phyloP scores from a whole-genome alignment of 2,797 vertebrate species.

The Oryzias sinensis region DNA sequence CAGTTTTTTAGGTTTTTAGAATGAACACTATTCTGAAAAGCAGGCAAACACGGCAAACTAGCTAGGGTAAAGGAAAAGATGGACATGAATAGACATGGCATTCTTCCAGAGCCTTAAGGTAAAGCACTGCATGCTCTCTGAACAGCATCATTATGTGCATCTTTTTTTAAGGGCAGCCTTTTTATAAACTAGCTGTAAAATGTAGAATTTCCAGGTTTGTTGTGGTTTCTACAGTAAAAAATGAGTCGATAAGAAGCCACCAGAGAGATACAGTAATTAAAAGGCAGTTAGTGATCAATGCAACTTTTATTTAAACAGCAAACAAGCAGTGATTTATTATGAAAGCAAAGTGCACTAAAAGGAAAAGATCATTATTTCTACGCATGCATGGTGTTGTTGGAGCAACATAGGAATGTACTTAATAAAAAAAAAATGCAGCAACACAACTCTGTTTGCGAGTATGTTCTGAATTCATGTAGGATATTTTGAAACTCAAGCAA shows the following conservation, averaged over 20 bases:
- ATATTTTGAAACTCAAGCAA: neutral
- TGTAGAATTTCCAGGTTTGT: conserved; percentile 3
- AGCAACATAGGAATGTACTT: neutral
- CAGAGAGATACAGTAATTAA: conserved; percentile 64
- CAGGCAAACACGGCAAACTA: conserved; percentile 40
- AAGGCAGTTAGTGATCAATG: conserved; percentile 64
- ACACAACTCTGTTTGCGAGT: neutral
- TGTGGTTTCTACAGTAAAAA: conserved; percentile 7
- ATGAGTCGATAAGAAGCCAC: conserved; percentile 51
- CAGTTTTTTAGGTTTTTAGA: conserved; percentile 43
- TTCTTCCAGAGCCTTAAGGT: conserved; percentile 51
- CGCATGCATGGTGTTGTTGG: neutral
- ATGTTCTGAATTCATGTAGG: neutral
- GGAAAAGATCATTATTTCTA: conserved; percentile 24
- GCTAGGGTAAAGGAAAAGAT: conserved; percentile 42
- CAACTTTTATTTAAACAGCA: conserved; percentile 39
- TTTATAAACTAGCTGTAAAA: conserved; percentile 13
- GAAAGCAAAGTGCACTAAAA: conserved; percentile 27
- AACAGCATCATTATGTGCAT: conserved; percentile 46
- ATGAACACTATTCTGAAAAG: conserved; percentile 21
- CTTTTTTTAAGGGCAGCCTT: conserved; percentile 19
- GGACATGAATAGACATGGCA: conserved; percentile 55
- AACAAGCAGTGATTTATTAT: conserved; percentile 47
- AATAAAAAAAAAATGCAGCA: neutral
- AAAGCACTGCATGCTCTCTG: conserved; percentile 28